Evolutionary conservation across 2,113 vertebrate species (phyloP).

Genomic region (Columba livia): DNA sequence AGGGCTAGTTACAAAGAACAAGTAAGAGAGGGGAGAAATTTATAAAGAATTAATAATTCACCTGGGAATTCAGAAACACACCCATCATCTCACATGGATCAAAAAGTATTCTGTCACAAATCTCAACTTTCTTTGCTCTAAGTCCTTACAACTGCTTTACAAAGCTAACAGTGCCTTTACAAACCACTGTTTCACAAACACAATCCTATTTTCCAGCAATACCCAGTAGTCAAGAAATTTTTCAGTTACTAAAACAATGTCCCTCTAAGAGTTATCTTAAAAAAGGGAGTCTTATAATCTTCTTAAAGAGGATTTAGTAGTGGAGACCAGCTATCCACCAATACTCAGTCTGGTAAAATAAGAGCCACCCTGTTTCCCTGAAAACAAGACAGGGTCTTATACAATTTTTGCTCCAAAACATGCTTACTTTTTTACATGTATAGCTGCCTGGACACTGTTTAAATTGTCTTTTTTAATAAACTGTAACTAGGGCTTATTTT

Average conservation of each 20-base stretch:
- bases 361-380: not conserved
- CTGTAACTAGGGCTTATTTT: too few relatives aligned
- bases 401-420: too few relatives aligned
- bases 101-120: not conserved
- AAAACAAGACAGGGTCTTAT: too few relatives aligned
- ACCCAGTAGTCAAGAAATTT: not conserved
- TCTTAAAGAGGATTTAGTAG: not conserved
- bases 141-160: not conserved
- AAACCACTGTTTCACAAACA: accelerated
- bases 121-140: not conserved
- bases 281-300: not conserved
- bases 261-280: not conserved
- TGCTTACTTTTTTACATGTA: too few relatives aligned
- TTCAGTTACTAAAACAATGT: not conserved
- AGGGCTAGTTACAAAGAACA: not conserved
- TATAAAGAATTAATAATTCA: not conserved
- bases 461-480: too few relatives aligned
- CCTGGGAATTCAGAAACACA: not conserved
- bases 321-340: not conserved
- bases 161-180: not conserved
- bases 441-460: too few relatives aligned
- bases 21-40: not conserved
- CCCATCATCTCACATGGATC: not conserved
- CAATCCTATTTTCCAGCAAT: not conserved
- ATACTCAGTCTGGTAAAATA: not conserved